Evolutionary conservation across 2,888 invertebrate genomes (phyloP).

Genomic region (Limenitis camilla): DNA sequence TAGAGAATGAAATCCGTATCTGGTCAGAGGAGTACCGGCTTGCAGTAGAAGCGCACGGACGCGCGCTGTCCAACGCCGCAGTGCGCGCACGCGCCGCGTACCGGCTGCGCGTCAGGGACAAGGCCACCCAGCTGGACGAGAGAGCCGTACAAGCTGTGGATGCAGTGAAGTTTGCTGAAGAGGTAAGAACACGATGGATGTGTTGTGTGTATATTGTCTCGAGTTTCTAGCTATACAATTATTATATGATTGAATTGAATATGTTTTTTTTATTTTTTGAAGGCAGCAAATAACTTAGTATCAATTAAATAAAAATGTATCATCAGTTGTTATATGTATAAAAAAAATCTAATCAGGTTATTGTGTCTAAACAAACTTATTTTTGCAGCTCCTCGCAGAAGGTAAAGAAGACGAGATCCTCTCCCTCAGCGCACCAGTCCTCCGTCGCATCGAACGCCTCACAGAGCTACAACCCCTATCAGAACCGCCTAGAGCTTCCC

Average conservation of each 20-base stretch:
- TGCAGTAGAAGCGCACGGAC: slow-evolving; percentile 76
- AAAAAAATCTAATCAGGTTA: no score
- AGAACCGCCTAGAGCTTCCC: slow-evolving; percentile 42
- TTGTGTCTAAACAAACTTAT: background rate
- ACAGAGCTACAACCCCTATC: slow-evolving; percentile 65
- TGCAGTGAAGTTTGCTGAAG: slow-evolving; percentile 78
- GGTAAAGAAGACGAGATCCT: slow-evolving; percentile 83
- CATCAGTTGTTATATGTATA: no score
- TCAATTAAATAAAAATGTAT: no score
- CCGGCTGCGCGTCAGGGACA: slow-evolving; percentile 54
- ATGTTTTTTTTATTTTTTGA: no score
- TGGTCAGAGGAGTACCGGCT: slow-evolving; percentile 79
- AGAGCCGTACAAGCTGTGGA: slow-evolving; percentile 73
- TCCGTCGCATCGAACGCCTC: slow-evolving; percentile 78
- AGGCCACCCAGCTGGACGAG: slow-evolving; percentile 62
- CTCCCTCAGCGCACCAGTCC: slow-evolving; percentile 77
- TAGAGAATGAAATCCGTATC: slow-evolving; percentile 77
- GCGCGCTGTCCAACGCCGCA: slow-evolving; percentile 69
- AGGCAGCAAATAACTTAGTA: no score
- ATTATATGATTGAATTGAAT: no score
- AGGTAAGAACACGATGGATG: slow-evolving; percentile 45
- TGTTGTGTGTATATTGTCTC: background rate
- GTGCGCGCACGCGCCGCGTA: slow-evolving; percentile 66
- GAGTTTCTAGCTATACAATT: no score
- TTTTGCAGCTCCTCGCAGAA: slow-evolving; percentile 66